Evolutionary conservation across 2,113 vertebrate genomes (phyloP).

Genomic region (Syrrhaptes paradoxus): DNA sequence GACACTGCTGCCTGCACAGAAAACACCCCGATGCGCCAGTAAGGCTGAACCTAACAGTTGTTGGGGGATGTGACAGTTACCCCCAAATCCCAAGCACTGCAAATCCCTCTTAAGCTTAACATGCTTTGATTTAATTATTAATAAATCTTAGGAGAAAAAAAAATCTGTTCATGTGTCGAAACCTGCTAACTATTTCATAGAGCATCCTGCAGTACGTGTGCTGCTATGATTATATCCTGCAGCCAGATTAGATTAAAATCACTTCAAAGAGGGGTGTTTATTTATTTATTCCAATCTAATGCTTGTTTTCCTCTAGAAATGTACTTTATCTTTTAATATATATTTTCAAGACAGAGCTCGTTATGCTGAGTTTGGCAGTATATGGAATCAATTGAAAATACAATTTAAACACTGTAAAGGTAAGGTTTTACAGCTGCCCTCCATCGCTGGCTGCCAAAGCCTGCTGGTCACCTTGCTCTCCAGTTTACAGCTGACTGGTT

Average conservation of each 20-base stretch:
- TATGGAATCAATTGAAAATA: not conserved
- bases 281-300: slow-evolving; percentile 52
- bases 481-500: not conserved
- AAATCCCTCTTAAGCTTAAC: slow-evolving; percentile 19
- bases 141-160: not conserved
- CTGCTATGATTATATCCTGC: slow-evolving; percentile 46
- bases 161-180: slow-evolving; percentile 11
- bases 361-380: not conserved
- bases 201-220: not conserved
- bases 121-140: slow-evolving; percentile 53
- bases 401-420: not conserved
- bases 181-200: slow-evolving; percentile 1
- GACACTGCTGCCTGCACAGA: not conserved
- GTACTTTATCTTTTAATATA: not conserved
- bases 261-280: slow-evolving; percentile 38
- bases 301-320: slow-evolving; percentile 21
- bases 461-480: not conserved
- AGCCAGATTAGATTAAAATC: slow-evolving; percentile 55
- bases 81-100: not conserved
- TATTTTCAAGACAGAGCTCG: not conserved
- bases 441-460: not conserved
- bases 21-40: not conserved
- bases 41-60: not conserved
- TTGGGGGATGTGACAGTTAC: not conserved
- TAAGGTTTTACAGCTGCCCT: not conserved